Evolutionary conservation across 2,113 vertebrate genomes (phyloP), one percentile per base, ranked within the genome.

Genomic region (Eublepharis macularius): DNA sequence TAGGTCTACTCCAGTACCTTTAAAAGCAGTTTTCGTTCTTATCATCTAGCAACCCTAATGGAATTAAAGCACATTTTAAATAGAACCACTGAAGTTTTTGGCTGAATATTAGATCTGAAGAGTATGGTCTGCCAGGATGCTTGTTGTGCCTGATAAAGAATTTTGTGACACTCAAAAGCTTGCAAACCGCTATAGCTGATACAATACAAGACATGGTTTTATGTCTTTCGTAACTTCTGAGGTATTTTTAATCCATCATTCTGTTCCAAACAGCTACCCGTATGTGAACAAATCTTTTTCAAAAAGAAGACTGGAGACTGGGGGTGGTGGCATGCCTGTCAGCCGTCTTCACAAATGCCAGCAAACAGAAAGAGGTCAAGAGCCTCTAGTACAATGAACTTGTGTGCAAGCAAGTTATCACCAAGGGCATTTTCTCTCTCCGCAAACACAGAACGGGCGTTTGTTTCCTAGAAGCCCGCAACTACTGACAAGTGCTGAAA

Each of bases 321-420:
- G 11, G 19, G 80, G 70, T 16, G 1, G 36, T 3, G 24, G 29
- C 43, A n/a, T 26, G 84, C 0, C 26, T 43, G 2, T 83, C 47
- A 88, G 84, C 79, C 72, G 26, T 0, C 63, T 80, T 82, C 72
- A 82, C 86, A 43, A 29, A 89, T 86, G 91, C 72, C 85, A 82
- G 2, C 83, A 82, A 94, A 34, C 69, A 45, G 60, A 29, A 63
- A 39, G 75, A 72, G 86, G 86, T 77, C 65, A 39, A 69, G 65
- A 70, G 47, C 84, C 90, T 80, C 60, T 0, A 0, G 85, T 73
- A 82, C 84, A 90, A 91, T 14, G 90, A 93, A 92, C 93, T 89
- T 43, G 83, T 43, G 86, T 88, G 86, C 34, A 81, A 9, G 49
- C 29, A 85, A 88, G 77, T 86, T 9, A 86, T 84, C 0, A 0